Conservation (phyloP, 2,113 vertebrate genomes). For the Acrocephalus kingi region DNA sequence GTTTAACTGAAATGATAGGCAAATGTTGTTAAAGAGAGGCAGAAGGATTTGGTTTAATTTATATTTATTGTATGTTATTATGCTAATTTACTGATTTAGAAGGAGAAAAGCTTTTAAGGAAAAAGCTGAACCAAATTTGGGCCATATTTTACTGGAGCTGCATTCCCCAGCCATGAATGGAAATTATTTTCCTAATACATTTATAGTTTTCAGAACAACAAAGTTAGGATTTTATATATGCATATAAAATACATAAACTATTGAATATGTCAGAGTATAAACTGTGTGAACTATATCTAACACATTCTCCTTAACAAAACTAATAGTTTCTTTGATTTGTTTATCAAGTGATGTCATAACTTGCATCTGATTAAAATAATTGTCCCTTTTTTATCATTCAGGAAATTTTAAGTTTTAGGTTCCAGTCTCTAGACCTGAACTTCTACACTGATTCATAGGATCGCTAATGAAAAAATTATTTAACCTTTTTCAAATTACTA, state of each 20-base stretch:
- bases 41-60: background rate
- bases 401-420: background rate
- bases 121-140: background rate
- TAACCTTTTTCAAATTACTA: background rate
- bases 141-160: background rate
- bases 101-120: background rate
- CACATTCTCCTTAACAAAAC: background rate
- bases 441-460: background rate
- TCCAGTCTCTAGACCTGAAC: background rate
- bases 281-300: background rate
- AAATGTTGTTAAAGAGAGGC: background rate
- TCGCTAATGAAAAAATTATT: background rate
- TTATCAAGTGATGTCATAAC: background rate
- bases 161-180: background rate
- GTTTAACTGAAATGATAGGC: background rate
- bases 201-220: background rate
- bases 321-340: background rate
- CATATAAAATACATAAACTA: background rate
- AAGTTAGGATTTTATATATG: background rate
- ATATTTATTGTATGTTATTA: background rate
- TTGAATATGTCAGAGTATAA: background rate
- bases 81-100: background rate
- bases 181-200: background rate
- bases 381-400: background rate
- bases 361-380: background rate